Evolutionary conservation across 1,140 invertebrate species (phyloP).

Genomic region (Drosophila pallidifrons): DNA sequence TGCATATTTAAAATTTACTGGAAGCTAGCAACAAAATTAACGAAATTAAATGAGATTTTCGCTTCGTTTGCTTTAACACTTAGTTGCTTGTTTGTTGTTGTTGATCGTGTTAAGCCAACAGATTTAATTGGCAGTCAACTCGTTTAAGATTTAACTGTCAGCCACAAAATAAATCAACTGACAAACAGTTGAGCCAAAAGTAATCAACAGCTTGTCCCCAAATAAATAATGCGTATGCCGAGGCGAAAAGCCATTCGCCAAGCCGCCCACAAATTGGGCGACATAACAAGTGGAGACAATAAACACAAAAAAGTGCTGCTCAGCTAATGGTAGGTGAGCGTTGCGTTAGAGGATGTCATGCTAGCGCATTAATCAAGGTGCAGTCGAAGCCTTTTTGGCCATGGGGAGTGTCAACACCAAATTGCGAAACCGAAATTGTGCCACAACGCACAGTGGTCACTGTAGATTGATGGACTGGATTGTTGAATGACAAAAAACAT

Average conservation of each 20-base stretch:
- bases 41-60: neutral
- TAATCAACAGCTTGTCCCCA: slow-evolving; percentile 58
- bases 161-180: slow-evolving; percentile 47
- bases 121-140: slow-evolving; percentile 30
- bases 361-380: slow-evolving; percentile 74
- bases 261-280: slow-evolving; percentile 47
- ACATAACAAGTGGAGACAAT: slow-evolving; percentile 49
- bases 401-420: slow-evolving; percentile 25
- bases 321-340: slow-evolving; percentile 38
- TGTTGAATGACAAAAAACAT: neutral
- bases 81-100: neutral
- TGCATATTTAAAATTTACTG: slow-evolving; percentile 12
- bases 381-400: slow-evolving; percentile 56
- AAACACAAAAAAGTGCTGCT: slow-evolving; percentile 13
- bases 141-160: slow-evolving; percentile 21
- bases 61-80: neutral
- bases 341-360: slow-evolving; percentile 33
- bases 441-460: slow-evolving; percentile 22
- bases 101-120: neutral
- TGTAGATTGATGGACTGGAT: neutral
- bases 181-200: slow-evolving; percentile 17
- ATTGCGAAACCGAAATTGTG: slow-evolving; percentile 25
- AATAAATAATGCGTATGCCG: slow-evolving; percentile 52
- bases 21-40: neutral
- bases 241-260: slow-evolving; percentile 24